These are phyloP conservation scores for Lordiphosa andalusiaca DNA, from an alignment of 2,888 invertebrate species.

Conservation along the genomic window DNA sequence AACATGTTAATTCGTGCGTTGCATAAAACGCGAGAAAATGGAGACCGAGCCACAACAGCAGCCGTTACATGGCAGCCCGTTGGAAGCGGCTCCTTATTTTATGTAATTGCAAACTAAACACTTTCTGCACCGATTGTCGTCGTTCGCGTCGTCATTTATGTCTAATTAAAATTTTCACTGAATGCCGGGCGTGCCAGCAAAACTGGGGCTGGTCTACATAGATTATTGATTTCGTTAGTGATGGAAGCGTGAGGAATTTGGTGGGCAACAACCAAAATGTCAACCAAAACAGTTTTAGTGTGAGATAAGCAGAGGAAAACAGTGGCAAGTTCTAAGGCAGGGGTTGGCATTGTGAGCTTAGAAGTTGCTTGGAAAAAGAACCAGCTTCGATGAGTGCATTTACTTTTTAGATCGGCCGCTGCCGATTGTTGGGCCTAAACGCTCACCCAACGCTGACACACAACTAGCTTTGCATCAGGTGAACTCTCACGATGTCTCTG, in stretches of 20 bases:
- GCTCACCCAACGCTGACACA: too few relatives aligned
- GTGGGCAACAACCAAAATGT: too few relatives aligned
- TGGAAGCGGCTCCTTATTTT: conserved; percentile 73
- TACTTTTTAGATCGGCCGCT: too few relatives aligned
- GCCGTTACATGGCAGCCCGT: conserved; percentile 65
- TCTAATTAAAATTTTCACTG: conserved; percentile 69
- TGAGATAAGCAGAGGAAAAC: too few relatives aligned
- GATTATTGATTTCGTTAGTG: conserved; percentile 2
- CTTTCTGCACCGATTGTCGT: conserved; percentile 54
- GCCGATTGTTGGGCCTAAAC: too few relatives aligned
- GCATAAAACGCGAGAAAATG: conserved; percentile 64
- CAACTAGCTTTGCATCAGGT: too few relatives aligned
- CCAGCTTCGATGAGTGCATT: too few relatives aligned
- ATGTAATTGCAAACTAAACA: conserved; percentile 73
- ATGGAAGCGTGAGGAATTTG: conserved; percentile 6
- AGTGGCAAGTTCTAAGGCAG: too few relatives aligned
- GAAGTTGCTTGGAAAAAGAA: too few relatives aligned
- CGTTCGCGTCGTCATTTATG: conserved; percentile 57
- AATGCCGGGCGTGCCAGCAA: conserved; percentile 54
- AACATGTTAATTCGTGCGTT: conserved; percentile 73
- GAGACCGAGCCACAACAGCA: conserved; percentile 14
- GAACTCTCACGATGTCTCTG: too few relatives aligned
- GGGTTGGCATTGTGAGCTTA: too few relatives aligned
- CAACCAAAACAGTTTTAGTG: too few relatives aligned
- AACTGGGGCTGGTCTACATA: conserved; percentile 19